phyloP scores from a whole-genome alignment of 2,888 invertebrate species.

The Lacanobia wlatinum region DNA sequence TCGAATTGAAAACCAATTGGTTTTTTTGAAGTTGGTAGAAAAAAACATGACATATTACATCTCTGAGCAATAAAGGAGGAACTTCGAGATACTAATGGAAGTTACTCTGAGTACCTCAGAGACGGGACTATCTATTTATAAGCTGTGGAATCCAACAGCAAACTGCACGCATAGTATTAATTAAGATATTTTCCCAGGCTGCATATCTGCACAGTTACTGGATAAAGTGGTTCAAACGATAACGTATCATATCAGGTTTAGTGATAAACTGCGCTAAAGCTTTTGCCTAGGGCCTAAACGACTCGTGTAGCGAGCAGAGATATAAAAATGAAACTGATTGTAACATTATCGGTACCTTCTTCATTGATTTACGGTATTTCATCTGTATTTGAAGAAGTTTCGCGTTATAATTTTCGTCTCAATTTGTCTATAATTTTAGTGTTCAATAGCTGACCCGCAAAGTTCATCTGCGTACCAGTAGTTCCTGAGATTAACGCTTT shows the following conservation, averaged over 20 bases:
- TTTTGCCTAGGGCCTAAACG: slow-evolving; percentile 4
- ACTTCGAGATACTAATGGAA: not conserved
- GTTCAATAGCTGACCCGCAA: no score
- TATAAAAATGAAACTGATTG: slow-evolving; percentile 18
- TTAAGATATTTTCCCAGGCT: slow-evolving; percentile 47
- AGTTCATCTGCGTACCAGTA: no score
- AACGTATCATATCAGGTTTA: slow-evolving; percentile 54
- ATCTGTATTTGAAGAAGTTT: not conserved
- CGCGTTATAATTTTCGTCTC: not conserved
- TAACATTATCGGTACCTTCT: slow-evolving; percentile 6
- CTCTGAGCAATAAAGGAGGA: not conserved
- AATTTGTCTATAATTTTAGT: not conserved
- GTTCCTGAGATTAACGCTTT: no score
- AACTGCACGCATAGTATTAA: slow-evolving; percentile 20
- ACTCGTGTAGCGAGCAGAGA: not conserved
- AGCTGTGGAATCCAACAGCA: not conserved
- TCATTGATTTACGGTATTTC: not conserved
- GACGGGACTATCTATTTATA: slow-evolving; percentile 8
- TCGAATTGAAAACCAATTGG: no score
- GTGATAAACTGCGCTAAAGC: slow-evolving; percentile 15
- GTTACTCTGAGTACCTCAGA: not conserved
- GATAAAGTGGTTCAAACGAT: slow-evolving; percentile 40
- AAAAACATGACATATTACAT: not conserved
- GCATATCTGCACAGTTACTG: slow-evolving; percentile 17
- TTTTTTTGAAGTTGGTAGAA: no score